Percentiles rank a stretch among this genome's conserved stretches.
phyloP scores from a whole-genome alignment of 2,888 invertebrate species.

The Lithophane socia region DNA sequence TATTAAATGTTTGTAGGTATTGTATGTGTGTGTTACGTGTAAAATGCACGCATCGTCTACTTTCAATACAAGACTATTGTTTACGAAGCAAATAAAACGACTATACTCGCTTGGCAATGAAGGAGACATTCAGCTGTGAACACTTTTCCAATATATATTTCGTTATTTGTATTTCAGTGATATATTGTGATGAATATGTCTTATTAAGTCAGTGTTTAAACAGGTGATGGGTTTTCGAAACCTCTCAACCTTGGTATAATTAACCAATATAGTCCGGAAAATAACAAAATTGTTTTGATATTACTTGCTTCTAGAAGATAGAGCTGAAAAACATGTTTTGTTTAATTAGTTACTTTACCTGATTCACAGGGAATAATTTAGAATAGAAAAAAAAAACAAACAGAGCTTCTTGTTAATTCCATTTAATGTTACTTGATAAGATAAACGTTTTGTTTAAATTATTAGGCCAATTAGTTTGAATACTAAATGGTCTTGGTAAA shows the following conservation, averaged over 20 bases:
- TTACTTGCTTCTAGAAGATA: background rate
- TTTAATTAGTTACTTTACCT: background rate
- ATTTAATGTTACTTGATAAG: constrained; percentile 5
- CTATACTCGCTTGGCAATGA: constrained; percentile 4
- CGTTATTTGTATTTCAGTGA: constrained; percentile 8
- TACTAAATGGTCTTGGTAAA: background rate
- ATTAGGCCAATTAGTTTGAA: constrained; percentile 17
- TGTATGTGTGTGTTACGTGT: constrained; percentile 25
- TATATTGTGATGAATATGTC: constrained; percentile 14
- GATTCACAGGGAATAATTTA: background rate
- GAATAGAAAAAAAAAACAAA: constrained; percentile 13
- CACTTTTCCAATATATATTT: constrained; percentile 12
- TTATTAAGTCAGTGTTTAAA: constrained; percentile 30
- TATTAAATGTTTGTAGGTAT: background rate
- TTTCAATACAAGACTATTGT: constrained; percentile 52
- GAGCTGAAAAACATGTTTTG: constrained; percentile 15
- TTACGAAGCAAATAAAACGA: constrained; percentile 21
- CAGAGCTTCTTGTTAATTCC: background rate
- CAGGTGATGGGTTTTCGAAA: constrained; percentile 44
- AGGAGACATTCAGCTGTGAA: constrained; percentile 33
- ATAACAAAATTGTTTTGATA: constrained; percentile 20
- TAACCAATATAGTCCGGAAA: constrained; percentile 16
- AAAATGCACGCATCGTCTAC: constrained; percentile 54
- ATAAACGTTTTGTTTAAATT: constrained; percentile 24
- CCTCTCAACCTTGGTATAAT: constrained; percentile 22